Conservation (phyloP, 1,140 invertebrate species). For the Apis florea region DNA sequence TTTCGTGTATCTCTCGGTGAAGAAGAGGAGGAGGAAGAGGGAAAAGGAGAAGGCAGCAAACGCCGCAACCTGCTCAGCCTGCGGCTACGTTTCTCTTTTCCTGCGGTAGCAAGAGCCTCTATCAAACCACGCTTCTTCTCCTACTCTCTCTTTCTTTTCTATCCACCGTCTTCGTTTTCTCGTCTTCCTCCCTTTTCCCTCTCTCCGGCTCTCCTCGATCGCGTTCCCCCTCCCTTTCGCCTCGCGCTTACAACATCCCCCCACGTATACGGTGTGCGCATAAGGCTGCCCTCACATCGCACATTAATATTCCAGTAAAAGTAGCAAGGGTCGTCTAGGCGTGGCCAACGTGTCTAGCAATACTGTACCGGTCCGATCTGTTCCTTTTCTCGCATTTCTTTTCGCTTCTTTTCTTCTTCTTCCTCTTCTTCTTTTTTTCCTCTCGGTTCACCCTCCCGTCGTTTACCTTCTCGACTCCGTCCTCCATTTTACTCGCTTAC, state of each 20-base stretch:
- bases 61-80: slow-evolving; percentile 73
- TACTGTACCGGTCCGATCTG: not conserved
- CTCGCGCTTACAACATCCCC: slow-evolving; percentile 1
- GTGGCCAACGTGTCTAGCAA: slow-evolving; percentile 47
- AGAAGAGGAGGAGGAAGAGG: slow-evolving; percentile 9
- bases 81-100: slow-evolving; percentile 74
- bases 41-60: slow-evolving; percentile 51
- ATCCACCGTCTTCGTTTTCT: not conserved
- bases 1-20: slow-evolving; percentile 17
- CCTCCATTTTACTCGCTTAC: too few species aligned
- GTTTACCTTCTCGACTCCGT: too few species aligned
- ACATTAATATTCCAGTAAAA: slow-evolving; percentile 72
- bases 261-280: not conserved
- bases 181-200: not conserved
- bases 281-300: slow-evolving; percentile 55
- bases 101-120: slow-evolving; percentile 72
- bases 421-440: too few species aligned
- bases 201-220: not conserved
- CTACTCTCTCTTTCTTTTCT: slow-evolving; percentile 18
- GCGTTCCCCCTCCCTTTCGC: not conserved
- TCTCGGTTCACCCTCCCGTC: too few species aligned
- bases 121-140: slow-evolving; percentile 60
- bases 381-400: not conserved
- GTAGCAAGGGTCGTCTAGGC: slow-evolving; percentile 61
- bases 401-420: not conserved